These are phyloP conservation scores for Tachysurus fulvidraco DNA, from an alignment of 2,113 vertebrate genomes.

Conservation along the genomic window DNA sequence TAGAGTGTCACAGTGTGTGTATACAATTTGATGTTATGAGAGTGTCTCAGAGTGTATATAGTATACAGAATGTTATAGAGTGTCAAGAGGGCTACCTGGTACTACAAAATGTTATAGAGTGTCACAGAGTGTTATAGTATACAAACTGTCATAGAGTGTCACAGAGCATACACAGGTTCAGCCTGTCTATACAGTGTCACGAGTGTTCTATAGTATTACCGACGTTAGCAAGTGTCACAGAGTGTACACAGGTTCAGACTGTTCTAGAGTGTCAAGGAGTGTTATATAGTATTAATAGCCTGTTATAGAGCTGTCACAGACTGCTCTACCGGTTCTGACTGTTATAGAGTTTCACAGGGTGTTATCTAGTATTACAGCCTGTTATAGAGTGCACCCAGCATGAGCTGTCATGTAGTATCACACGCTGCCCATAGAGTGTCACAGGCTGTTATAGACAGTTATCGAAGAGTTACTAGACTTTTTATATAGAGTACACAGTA, in stretches of 20 bases:
- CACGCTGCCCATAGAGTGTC: not conserved
- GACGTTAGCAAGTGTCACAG: not conserved
- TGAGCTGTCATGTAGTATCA: not conserved
- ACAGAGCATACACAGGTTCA: no score
- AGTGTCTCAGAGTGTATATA: not conserved
- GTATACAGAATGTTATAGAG: not conserved
- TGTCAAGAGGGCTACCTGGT: no score
- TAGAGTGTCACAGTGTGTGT: not conserved
- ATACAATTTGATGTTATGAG: not conserved
- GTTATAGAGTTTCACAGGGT: not conserved
- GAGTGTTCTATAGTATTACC: not conserved
- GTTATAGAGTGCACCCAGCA: no score
- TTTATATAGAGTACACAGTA: no score
- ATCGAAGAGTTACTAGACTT: not conserved
- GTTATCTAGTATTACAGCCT: not conserved
- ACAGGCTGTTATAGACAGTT: not conserved
- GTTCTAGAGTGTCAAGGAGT: not conserved
- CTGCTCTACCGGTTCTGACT: no score
- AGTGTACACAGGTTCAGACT: not conserved
- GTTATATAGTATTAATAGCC: not conserved
- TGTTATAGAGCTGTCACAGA: not conserved
- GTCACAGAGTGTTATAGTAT: not conserved
- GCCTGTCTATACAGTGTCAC: not conserved
- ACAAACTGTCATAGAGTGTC: not conserved
- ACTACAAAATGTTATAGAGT: not conserved